Base-by-base conservation (phyloP, 2,888 invertebrate species). In the Acronicta leporina region DNA sequence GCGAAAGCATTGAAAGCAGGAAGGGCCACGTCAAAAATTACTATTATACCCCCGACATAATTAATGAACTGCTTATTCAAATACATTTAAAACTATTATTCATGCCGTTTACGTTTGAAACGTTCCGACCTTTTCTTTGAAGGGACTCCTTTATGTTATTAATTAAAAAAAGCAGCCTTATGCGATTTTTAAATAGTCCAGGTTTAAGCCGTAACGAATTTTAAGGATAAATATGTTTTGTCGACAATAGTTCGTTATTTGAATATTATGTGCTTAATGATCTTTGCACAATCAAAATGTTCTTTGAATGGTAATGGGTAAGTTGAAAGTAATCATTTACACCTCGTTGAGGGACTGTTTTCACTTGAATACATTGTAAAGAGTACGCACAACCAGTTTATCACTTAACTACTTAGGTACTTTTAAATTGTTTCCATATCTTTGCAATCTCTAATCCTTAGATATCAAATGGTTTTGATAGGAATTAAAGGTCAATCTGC, bases 61-160 rank as follows among this genome's bases (percentile, higher is more conserved):
- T 94, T 94, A 94, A 94, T 94, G 94, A 94, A 92, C 90, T 88
- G 91, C 90, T 91, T 94, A 93, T 94, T 93, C 92, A 94, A 94
- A 94, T 94, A 92, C 90, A 90, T 94, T 94, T 91, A 91, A 93
- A 94, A 94, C 94, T 93, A 94, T 94, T 94, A 94, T 93, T 94
- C 92, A 93, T 92, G 88, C 91, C 91, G 90, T 94, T 94, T 93
- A 91, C 88, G 88, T 94, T 92, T 92, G 89, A 92, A 92, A 90
- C 76, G 88, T 88, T 86, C 94, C 94, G 94, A 92, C 90, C 80
- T 84, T 89, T 91, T 87, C 88, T 91, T 86, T 92, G 88, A 89
- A 92, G 90, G 88, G 89, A 86, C 85, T 85, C 84, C 87, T 89
- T 87, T 82, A 79, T 79, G 80, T 87, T 88, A 92, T 90, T 92